These are phyloP conservation scores for Pachycephus smyrnensis DNA, from an alignment of 2,888 invertebrate genomes.

Conservation along the genomic window DNA sequence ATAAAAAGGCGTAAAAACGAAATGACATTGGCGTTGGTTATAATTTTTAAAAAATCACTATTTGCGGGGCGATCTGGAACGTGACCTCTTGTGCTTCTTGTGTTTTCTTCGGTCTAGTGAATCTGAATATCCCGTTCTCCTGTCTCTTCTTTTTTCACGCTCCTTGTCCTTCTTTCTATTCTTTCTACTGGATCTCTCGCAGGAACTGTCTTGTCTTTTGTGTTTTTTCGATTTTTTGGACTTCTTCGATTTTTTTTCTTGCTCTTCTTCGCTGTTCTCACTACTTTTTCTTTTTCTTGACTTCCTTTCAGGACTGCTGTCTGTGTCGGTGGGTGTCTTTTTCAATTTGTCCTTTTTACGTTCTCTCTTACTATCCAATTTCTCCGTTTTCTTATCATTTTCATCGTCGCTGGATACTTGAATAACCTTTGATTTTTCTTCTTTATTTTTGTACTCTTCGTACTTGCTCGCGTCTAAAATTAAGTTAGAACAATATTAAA, in stretches of 20 bases:
- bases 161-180: constrained; percentile 73
- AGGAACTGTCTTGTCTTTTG: constrained; percentile 59
- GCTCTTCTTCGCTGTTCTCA: constrained; percentile 40
- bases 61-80: constrained; percentile 30
- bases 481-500: constrained; percentile 52
- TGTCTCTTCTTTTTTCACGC: constrained; percentile 70
- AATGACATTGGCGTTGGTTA: neutral
- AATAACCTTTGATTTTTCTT: constrained; percentile 62
- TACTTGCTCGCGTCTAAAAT: constrained; percentile 78
- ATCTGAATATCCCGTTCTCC: constrained; percentile 62
- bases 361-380: constrained; percentile 33
- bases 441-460: constrained; percentile 75
- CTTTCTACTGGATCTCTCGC: constrained; percentile 67
- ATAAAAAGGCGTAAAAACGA: constrained; percentile 29
- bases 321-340: constrained; percentile 38
- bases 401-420: constrained; percentile 44
- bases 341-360: constrained; percentile 40
- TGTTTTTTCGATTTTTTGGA: constrained; percentile 63
- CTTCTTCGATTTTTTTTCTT: constrained; percentile 48
- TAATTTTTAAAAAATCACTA: constrained; percentile 13
- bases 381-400: constrained; percentile 26
- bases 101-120: constrained; percentile 70
- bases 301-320: constrained; percentile 38
- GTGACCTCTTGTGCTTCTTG: constrained; percentile 47
- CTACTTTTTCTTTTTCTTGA: constrained; percentile 42